Conservation (phyloP, 2,888 invertebrate genomes). For the Bibio marci region DNA sequence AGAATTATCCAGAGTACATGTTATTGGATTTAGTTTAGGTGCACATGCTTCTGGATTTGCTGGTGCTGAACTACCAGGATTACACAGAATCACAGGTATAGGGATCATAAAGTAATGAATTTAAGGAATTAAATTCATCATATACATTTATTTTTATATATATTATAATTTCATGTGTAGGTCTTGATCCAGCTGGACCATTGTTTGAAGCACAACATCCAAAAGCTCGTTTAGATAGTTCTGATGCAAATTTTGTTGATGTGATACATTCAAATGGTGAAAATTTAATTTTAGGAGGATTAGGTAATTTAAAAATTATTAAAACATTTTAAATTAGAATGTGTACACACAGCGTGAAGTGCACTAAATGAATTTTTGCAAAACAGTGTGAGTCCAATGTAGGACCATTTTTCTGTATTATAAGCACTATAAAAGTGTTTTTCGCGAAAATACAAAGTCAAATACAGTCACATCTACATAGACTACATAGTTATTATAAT, state of each 20-base stretch:
- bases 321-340: no score
- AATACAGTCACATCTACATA: no score
- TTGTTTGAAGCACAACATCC: constrained; percentile 81
- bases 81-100: constrained; percentile 71
- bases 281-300: constrained; percentile 72
- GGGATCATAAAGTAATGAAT: no score
- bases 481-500: background rate
- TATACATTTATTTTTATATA: no score
- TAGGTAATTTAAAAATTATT: constrained; percentile 8
- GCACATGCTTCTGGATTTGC: constrained; percentile 87
- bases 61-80: constrained; percentile 59
- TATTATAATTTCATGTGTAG: constrained; percentile 24
- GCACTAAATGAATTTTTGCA: background rate
- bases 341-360: no score
- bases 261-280: constrained; percentile 90
- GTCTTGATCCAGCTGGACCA: constrained; percentile 80
- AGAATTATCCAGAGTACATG: constrained; percentile 56
- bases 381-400: no score
- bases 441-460: no score
- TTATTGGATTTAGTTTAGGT: constrained; percentile 82
- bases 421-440: no score
- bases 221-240: constrained; percentile 64
- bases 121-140: no score
- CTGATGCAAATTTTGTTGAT: constrained; percentile 77
- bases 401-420: no score